Base-by-base conservation (phyloP, 1,140 invertebrate genomes). In the Lanistes nyassanus region DNA sequence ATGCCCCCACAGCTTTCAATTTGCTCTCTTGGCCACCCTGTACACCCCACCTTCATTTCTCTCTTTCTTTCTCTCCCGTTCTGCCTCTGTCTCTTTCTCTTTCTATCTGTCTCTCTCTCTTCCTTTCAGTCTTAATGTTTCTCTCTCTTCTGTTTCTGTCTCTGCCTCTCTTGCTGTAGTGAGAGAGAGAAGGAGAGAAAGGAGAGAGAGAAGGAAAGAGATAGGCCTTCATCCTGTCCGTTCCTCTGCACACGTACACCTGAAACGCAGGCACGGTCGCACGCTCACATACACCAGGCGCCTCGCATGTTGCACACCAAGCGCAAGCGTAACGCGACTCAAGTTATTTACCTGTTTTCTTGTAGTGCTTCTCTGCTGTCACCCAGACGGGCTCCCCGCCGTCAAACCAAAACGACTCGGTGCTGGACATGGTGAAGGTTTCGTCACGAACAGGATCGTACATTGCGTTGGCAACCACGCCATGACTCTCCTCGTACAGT, bases 401-500 rank as follows among this genome's bases (percentile, higher is more conserved):
- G 58, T 85, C 74, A 88, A 87, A 88, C 84, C 85, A 86, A 75
- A 82, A 78, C 0, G 78, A 31, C n/a, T 84, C 84, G 80, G 37
- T 87, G 84, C 70, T 91, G 87, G 39, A 83, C 58, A 66, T 77
- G 11, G n/a, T 78, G 65, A 92, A 88, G 0, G 77, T 85, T 56
- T 87, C 87, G 29, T 91, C 89, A 11, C 88, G 87, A 2, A 84
- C 80, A 3, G 89, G 88, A 86, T 94, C 93, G 81, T 91, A 94
- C 84, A 92, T 91, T 39, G 85, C 84, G 86, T 93, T 95, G 13
- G 78, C 78, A 11, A 86, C 73, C 70, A 95, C 93, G 16, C 94
- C 94, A 88, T 95, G 94, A 56, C 85, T 90, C 87, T 94, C 94
- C 0, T 92, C 90, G 83, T 93, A 94, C 36, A 95, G 82, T 58